Evolutionary conservation across 2,888 invertebrate genomes (phyloP), one percentile per base, ranked within the genome.

Genomic region (Anorthoa munda): DNA sequence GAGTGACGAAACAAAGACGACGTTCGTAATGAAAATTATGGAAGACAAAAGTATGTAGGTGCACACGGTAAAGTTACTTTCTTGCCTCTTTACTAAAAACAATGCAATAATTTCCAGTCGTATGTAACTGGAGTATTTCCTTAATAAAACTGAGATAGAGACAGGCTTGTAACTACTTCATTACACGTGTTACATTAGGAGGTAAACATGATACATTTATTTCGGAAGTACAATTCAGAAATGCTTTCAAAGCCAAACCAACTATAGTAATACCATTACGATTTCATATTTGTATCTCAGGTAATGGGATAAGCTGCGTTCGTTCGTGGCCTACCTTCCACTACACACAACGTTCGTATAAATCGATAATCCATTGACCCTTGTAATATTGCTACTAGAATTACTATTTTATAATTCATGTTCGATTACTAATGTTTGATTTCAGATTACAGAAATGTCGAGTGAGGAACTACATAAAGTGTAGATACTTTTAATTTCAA

Each of bases 331-430:
- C n/a, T 60, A 58, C 31, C 56, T 67, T 51, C 23, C n/a, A 64
- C 77, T 85, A 77, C 89, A 89, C 89, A 89, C 88, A 87, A 89
- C 84, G 88, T 81, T 70, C 78, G 59, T 11, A 48, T 58, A 75
- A 90, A 92, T 93, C 93, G 88, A 92, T 93, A 91, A 89, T 86
- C 82, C 91, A 88, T 90, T 92, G 92, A 91, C 91, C 91, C 89
- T 86, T 89, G 84, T 87, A 87, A 87, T 83, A 85, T 80, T 73
- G 78, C 74, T 70, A 63, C 65, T 65, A 67, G 75, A 86, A 79
- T 31, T 31, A 72, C 58, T 67, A 64, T 76, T 74, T 61, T 66
- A 58, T 46, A 31, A 61, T 48, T 13, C 58, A 67, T 70, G 31
- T 55, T 63, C 15, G 21, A 48, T 53, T 53, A 23, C 0, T 48